Conservation (phyloP, 2,888 invertebrate genomes). For the Sminthurides aquaticus region DNA sequence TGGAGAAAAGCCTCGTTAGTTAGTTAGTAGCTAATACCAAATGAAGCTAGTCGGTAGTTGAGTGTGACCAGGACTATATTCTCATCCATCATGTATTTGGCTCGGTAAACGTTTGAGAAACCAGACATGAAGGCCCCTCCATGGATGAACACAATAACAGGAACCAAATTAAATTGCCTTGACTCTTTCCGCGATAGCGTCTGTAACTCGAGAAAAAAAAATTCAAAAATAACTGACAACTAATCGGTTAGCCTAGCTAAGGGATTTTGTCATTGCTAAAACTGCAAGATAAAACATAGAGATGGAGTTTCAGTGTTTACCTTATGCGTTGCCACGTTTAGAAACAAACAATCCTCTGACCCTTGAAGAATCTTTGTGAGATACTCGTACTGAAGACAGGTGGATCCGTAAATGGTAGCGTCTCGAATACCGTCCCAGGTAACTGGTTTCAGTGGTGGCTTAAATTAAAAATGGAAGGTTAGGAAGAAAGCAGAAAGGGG, state of each 20-base stretch:
- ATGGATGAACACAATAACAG: slow-evolving; percentile 14
- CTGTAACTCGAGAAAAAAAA: background rate
- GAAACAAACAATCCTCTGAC: slow-evolving; percentile 20
- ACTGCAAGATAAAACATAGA: slow-evolving; percentile 1
- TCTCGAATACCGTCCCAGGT: slow-evolving; percentile 25
- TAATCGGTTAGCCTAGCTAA: background rate
- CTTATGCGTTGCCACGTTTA: slow-evolving; percentile 16
- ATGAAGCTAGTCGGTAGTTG: slow-evolving; percentile 22
- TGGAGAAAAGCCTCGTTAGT: no score
- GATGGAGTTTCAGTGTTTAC: background rate
- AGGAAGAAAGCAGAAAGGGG: no score
- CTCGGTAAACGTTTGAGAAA: slow-evolving; percentile 18
- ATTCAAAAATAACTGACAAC: background rate
- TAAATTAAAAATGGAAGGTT: background rate
- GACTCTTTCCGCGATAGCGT: background rate
- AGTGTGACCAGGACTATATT: slow-evolving; percentile 28
- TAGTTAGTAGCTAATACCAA: no score
- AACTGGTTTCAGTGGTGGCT: slow-evolving; percentile 24
- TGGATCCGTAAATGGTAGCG: slow-evolving; percentile 20
- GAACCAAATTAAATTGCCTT: background rate
- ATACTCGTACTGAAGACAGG: slow-evolving; percentile 27
- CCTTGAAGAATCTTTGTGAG: slow-evolving; percentile 18
- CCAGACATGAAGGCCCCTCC: slow-evolving; percentile 25
- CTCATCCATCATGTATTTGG: slow-evolving; percentile 31
- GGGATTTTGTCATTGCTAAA: background rate